phyloP scores from a whole-genome alignment of 2,888 invertebrate species.

The Chesias legatella region DNA sequence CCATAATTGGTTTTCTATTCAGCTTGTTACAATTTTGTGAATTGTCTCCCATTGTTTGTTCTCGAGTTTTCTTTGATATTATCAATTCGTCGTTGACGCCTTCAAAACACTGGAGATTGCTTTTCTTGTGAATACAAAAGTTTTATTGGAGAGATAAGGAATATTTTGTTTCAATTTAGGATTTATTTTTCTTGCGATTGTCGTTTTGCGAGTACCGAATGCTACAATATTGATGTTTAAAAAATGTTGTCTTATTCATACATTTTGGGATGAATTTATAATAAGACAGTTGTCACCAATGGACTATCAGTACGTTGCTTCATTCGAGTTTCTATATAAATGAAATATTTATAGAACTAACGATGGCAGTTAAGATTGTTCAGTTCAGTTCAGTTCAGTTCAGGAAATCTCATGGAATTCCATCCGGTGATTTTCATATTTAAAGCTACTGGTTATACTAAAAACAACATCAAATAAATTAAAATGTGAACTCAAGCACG shows the following conservation, averaged over 20 bases:
- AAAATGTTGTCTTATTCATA: not conserved
- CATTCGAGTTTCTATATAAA: too few relatives aligned
- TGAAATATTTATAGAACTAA: too few relatives aligned
- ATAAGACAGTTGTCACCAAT: too few relatives aligned
- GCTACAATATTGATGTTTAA: not conserved
- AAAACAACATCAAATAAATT: too few relatives aligned
- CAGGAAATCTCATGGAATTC: too few relatives aligned
- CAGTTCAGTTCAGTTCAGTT: too few relatives aligned
- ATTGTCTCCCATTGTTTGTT: conserved; percentile 18
- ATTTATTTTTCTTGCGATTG: not conserved
- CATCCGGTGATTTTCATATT: too few relatives aligned
- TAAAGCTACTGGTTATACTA: too few relatives aligned
- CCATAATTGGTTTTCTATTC: conserved; percentile 25
- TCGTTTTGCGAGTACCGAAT: not conserved
- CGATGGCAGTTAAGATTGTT: too few relatives aligned
- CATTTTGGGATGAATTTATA: too few relatives aligned
- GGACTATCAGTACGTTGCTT: too few relatives aligned
- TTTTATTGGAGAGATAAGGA: conserved; percentile 9
- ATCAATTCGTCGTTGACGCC: conserved; percentile 5
- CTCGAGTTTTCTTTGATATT: conserved; percentile 7
- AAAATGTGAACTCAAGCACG: too few relatives aligned
- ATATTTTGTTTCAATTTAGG: conserved; percentile 20
- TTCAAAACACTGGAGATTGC: conserved; percentile 10
- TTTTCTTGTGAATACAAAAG: conserved; percentile 14
- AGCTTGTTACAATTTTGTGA: conserved; percentile 8